Evolutionary conservation across 2,888 invertebrate species (phyloP).

Genomic region (Coecobrya sp.): DNA sequence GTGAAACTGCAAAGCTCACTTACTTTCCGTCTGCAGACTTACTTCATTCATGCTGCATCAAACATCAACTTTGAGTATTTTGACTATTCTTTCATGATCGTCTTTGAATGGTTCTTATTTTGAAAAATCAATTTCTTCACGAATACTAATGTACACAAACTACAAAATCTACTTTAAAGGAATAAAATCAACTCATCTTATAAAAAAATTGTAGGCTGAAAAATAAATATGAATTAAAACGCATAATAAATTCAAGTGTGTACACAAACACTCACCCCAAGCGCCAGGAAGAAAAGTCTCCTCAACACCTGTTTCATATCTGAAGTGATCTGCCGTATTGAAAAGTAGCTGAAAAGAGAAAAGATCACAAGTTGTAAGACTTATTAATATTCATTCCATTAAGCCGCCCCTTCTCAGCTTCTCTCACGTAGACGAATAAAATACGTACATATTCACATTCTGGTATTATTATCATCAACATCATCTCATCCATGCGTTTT

Average conservation of each 20-base stretch:
- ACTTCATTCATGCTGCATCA: too few relatives aligned
- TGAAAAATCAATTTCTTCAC: too few relatives aligned
- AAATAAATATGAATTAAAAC: neutral
- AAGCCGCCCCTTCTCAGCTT: slow-evolving; percentile 5
- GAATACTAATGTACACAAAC: too few relatives aligned
- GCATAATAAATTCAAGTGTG: slow-evolving; percentile 33
- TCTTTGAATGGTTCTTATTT: too few relatives aligned
- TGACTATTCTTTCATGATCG: too few relatives aligned
- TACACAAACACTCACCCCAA: slow-evolving; percentile 83
- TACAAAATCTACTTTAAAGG: too few relatives aligned
- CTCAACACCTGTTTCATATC: slow-evolving; percentile 84
- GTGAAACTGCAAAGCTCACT: neutral
- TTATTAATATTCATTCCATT: slow-evolving; percentile 76
- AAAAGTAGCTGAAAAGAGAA: slow-evolving; percentile 81
- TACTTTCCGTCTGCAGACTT: neutral
- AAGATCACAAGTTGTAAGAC: slow-evolving; percentile 39
- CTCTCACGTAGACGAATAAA: neutral
- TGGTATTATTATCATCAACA: slow-evolving; percentile 16
- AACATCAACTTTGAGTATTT: too few relatives aligned
- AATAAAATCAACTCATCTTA: too few relatives aligned
- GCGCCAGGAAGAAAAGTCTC: slow-evolving; percentile 85
- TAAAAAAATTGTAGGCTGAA: too few relatives aligned
- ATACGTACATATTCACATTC: neutral
- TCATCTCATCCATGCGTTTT: slow-evolving; percentile 10
- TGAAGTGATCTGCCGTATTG: slow-evolving; percentile 82